Evolutionary conservation across 1,140 invertebrate species (phyloP).

Genomic region (Epicauta chinensis): DNA sequence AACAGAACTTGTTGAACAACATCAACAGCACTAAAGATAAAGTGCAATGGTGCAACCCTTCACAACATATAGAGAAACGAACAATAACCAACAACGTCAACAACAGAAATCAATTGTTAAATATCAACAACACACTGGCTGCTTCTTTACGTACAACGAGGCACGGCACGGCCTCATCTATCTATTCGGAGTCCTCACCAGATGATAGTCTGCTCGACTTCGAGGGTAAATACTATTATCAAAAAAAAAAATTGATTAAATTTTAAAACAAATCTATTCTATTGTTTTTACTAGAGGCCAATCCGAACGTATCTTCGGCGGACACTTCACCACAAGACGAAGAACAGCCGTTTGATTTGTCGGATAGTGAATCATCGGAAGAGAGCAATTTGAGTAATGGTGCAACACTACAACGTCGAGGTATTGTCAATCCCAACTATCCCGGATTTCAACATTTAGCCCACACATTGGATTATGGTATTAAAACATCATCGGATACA

Average conservation of each 20-base stretch:
- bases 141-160: conserved; percentile 29
- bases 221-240: too few species aligned
- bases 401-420: conserved; percentile 44
- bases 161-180: conserved; percentile 28
- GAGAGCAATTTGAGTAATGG: conserved; percentile 35
- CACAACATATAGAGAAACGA: conserved; percentile 24
- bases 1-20: conserved; percentile 28
- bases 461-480: conserved; percentile 45
- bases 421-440: conserved; percentile 74
- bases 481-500: conserved; percentile 39
- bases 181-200: conserved; percentile 38
- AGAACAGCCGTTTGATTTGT: conserved; percentile 37
- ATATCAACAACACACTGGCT: conserved; percentile 42
- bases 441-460: conserved; percentile 62
- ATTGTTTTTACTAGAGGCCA: not conserved
- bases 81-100: conserved; percentile 35
- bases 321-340: conserved; percentile 40
- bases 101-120: conserved; percentile 31
- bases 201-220: conserved; percentile 41
- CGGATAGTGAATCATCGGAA: conserved; percentile 39
- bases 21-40: conserved; percentile 30
- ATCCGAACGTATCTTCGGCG: conserved; percentile 37
- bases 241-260: too few species aligned
- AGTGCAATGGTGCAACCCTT: conserved; percentile 41
- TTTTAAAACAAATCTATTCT: too few species aligned